Percentiles rank a stretch among this genome's conserved stretches.
Evolutionary conservation across 1,140 invertebrate genomes (phyloP).

Genomic region (Stenopsyche tienmushanensis): DNA sequence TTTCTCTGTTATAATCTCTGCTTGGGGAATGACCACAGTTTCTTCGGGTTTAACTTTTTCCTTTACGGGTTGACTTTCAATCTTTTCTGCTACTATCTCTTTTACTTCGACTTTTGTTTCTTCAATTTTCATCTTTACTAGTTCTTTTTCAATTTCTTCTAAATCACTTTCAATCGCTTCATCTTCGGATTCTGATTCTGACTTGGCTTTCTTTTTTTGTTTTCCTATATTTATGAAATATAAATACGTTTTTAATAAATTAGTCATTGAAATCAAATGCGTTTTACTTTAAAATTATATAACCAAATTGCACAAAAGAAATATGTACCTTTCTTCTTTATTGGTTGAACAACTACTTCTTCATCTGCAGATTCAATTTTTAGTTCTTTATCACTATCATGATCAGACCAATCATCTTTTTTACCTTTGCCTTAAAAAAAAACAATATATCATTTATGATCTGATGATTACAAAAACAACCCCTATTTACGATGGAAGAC

Average conservation of each 20-base stretch:
- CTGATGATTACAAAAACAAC: too few species aligned
- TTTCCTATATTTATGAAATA: conserved; percentile 35
- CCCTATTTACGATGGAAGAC: too few species aligned
- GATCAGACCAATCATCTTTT: conserved; percentile 47
- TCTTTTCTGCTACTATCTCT: too few species aligned
- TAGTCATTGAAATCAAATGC: not conserved
- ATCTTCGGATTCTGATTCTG: conserved; percentile 33
- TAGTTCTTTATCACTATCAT: conserved; percentile 49
- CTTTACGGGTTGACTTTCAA: not conserved
- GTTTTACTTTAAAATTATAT: not conserved
- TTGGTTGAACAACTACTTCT: conserved; percentile 43
- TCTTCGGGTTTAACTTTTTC: conserved; percentile 16
- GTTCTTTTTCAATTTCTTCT: conserved; percentile 37
- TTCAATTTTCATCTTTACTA: conserved; percentile 37
- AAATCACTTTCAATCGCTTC: conserved; percentile 30
- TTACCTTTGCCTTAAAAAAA: conserved; percentile 49
- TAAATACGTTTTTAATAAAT: not conserved
- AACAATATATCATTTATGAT: conserved; percentile 3
- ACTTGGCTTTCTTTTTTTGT: conserved; percentile 42
- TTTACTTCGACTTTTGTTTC: conserved; percentile 39
- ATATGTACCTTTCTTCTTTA: conserved; percentile 44
- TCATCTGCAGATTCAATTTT: conserved; percentile 46
- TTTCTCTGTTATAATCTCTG: too few species aligned
- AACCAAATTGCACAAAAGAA: not conserved
- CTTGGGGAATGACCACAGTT: too few species aligned